Conservation (phyloP, 92 coral and sea anemone genomes). For the Porites lobata region DNA sequence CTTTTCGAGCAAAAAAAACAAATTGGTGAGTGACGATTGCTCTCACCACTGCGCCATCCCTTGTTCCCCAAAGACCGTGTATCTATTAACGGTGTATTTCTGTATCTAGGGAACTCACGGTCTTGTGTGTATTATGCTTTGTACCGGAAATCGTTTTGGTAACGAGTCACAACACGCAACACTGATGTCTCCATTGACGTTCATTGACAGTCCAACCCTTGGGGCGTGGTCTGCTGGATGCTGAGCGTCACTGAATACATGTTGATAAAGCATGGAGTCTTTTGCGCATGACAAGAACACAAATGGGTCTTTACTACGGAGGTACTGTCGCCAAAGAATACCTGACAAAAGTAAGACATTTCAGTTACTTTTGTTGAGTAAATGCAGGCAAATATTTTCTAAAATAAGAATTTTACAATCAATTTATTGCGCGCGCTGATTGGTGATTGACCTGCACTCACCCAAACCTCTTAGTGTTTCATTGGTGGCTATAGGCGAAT, state of each 20-base stretch:
- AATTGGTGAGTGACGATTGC: too few relatives aligned
- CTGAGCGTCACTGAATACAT: constrained; percentile 91
- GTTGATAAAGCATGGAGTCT: constrained; percentile 90
- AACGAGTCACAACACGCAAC: constrained; percentile 90
- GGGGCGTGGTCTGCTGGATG: constrained; percentile 97
- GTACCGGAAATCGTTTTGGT: constrained; percentile 55
- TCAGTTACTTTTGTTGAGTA: too few relatives aligned
- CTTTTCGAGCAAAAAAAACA: too few relatives aligned
- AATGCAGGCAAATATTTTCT: too few relatives aligned
- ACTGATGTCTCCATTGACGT: constrained; percentile 88
- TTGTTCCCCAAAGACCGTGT: not conserved
- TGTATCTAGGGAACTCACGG: constrained; percentile 44
- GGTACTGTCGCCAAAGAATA: constrained; percentile 86
- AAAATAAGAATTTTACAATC: too few relatives aligned
- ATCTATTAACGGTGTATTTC: not conserved
- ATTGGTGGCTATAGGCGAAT: too few relatives aligned
- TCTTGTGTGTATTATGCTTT: constrained; percentile 43
- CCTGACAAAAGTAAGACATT: constrained; percentile 53
- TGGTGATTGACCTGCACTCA: too few relatives aligned
- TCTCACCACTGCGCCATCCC: too few relatives aligned
- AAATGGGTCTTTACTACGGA: constrained; percentile 87
- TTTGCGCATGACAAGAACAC: constrained; percentile 93
- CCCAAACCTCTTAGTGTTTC: too few relatives aligned
- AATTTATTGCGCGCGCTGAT: too few relatives aligned
- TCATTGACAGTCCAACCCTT: constrained; percentile 88